phyloP scores from a whole-genome alignment of 2,113 vertebrate species.

The Lampris megalopsis region DNA sequence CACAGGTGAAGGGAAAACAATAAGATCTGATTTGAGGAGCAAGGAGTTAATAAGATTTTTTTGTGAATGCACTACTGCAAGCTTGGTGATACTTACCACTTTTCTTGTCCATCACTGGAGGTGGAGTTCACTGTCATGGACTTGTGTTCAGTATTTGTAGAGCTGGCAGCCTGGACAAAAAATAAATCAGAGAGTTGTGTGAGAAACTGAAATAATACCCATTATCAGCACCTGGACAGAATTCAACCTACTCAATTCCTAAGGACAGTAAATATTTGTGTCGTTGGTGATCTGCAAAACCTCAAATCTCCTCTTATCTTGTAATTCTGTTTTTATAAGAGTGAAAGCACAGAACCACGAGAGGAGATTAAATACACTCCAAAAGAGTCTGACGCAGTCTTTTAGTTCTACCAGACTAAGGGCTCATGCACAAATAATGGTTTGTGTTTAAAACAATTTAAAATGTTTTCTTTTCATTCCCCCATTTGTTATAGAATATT shows the following conservation, averaged over 20 bases:
- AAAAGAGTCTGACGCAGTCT: neutral
- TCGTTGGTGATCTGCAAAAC: neutral
- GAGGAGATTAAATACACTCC: neutral
- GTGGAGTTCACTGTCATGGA: constrained; percentile 79
- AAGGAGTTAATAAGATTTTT: neutral
- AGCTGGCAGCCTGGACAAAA: constrained; percentile 68
- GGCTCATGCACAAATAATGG: neutral
- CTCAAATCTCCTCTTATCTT: neutral
- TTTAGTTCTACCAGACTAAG: too few species aligned
- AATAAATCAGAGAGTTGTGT: constrained; percentile 37
- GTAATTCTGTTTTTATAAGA: neutral
- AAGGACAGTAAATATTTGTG: neutral
- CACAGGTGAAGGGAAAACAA: neutral
- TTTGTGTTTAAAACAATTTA: neutral
- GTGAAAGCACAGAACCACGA: neutral
- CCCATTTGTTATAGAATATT: neutral
- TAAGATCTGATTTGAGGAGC: neutral
- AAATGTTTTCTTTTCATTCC: neutral
- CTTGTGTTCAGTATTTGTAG: constrained; percentile 69
- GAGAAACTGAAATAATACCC: constrained; percentile 32
- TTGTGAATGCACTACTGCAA: constrained; percentile 17
- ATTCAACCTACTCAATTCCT: neutral
- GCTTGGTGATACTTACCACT: constrained; percentile 83
- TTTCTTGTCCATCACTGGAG: constrained; percentile 91
- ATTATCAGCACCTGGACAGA: constrained; percentile 4